Evolutionary conservation across 1,140 invertebrate genomes (phyloP).

Genomic region (Ylistrum balloti): DNA sequence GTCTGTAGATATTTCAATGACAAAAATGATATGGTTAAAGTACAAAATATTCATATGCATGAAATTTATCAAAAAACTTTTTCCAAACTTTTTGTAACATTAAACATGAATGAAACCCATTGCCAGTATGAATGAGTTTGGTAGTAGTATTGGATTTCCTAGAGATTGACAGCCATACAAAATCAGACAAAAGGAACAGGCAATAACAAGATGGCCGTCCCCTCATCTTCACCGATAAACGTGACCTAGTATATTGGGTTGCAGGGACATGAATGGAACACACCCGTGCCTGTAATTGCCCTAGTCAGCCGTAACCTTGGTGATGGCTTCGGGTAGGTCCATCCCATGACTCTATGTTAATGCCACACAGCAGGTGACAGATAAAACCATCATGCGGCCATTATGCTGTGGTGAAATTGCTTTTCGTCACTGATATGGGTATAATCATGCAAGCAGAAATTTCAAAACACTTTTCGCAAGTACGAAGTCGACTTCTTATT

Average conservation of each 20-base stretch:
- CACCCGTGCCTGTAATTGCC: conserved; percentile 21
- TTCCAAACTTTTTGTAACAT: neutral
- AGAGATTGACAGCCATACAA: neutral
- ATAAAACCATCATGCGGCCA: neutral
- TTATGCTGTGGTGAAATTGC: neutral
- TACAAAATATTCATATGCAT: neutral
- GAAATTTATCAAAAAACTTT: neutral
- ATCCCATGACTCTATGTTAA: neutral
- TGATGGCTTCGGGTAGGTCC: conserved; percentile 1
- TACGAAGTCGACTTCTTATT: neutral
- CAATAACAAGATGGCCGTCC: conserved; percentile 9
- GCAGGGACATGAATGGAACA: conserved; percentile 8
- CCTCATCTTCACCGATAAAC: conserved; percentile 9
- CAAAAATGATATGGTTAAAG: neutral
- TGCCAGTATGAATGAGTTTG: neutral
- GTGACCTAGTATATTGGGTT: neutral
- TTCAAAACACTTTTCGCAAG: neutral
- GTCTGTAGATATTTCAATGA: too few species aligned
- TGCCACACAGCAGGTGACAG: neutral
- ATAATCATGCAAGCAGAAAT: neutral
- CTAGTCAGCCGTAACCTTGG: conserved; percentile 3
- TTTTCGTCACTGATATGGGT: neutral
- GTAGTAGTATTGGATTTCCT: neutral
- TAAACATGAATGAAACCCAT: neutral
- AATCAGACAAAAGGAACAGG: neutral